Percentiles rank a stretch among this genome's conserved stretches.
phyloP scores from a whole-genome alignment of 1,140 invertebrate genomes.

The Gonatopus flavifemur region DNA sequence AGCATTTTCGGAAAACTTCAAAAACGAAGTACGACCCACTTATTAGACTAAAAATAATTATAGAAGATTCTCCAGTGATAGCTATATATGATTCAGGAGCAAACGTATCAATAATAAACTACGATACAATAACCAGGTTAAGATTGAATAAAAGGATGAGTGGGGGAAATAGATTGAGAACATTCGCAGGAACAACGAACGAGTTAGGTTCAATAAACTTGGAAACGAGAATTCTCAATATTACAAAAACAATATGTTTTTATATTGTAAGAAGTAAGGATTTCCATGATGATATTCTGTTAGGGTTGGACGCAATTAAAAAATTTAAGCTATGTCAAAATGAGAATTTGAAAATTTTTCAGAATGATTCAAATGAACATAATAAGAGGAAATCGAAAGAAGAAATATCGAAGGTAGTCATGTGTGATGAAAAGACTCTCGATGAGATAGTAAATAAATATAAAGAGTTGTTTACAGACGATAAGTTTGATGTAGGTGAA shows the following conservation, averaged over 20 bases:
- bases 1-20: too few relatives aligned
- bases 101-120: background rate
- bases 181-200: background rate
- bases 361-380: slow-evolving; percentile 12
- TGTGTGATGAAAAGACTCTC: background rate
- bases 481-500: background rate
- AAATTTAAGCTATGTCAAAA: slow-evolving; percentile 19
- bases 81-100: too few relatives aligned
- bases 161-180: slow-evolving; percentile 7
- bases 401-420: too few relatives aligned
- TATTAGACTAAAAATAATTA: slow-evolving; percentile 5
- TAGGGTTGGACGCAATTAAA: slow-evolving; percentile 17
- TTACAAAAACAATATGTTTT: slow-evolving; percentile 11
- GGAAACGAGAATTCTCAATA: slow-evolving; percentile 11
- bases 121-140: slow-evolving; percentile 1
- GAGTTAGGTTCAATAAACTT: background rate
- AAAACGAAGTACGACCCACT: too few relatives aligned
- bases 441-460: background rate
- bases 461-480: background rate
- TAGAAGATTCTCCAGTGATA: background rate
- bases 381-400: too few relatives aligned
- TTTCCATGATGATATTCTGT: slow-evolving; percentile 12
- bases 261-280: slow-evolving; percentile 9
- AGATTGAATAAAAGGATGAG: slow-evolving; percentile 6
- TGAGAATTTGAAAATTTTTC: slow-evolving; percentile 21